These are phyloP conservation scores for Ypsolopha scabrella DNA, from an alignment of 2,888 invertebrate species.

Conservation along the genomic window DNA sequence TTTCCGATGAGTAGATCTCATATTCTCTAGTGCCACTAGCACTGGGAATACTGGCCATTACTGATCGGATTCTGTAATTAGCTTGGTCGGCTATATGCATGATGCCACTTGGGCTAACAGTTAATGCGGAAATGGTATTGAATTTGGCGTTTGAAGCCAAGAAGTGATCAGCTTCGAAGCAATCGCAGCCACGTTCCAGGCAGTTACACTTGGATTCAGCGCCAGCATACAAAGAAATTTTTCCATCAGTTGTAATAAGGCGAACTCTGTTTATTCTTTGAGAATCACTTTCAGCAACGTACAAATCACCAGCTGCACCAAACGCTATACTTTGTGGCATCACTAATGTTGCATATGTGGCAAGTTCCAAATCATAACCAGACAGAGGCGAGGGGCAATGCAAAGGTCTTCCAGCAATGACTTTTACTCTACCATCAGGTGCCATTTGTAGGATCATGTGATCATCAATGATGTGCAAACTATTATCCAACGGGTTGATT, in stretches of 20 bases:
- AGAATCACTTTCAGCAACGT: slow-evolving; percentile 95
- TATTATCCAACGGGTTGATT: slow-evolving; percentile 94
- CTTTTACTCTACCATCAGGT: slow-evolving; percentile 89
- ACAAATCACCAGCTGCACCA: slow-evolving; percentile 91
- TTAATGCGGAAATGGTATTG: slow-evolving; percentile 92
- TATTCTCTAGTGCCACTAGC: slow-evolving; percentile 88
- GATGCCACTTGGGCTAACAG: slow-evolving; percentile 93
- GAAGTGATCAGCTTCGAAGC: slow-evolving; percentile 92
- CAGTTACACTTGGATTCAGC: slow-evolving; percentile 96
- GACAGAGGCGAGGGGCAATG: slow-evolving; percentile 90
- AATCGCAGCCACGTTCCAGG: slow-evolving; percentile 90
- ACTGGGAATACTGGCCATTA: slow-evolving; percentile 90
- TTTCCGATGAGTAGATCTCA: slow-evolving; percentile 94
- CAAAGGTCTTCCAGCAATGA: slow-evolving; percentile 92
- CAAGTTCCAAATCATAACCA: slow-evolving; percentile 86
- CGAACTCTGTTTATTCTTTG: slow-evolving; percentile 93
- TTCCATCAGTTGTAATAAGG: slow-evolving; percentile 93
- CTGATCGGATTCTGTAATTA: slow-evolving; percentile 87
- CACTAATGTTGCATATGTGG: slow-evolving; percentile 90
- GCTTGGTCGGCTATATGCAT: slow-evolving; percentile 97
- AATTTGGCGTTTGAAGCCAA: slow-evolving; percentile 94
- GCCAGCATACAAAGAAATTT: slow-evolving; percentile 93
- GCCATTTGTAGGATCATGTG: slow-evolving; percentile 95
- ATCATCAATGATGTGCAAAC: slow-evolving; percentile 95
- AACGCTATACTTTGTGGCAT: slow-evolving; percentile 97